Conservation (phyloP, 2,113 vertebrate species). For the Cyanistes caeruleus region DNA sequence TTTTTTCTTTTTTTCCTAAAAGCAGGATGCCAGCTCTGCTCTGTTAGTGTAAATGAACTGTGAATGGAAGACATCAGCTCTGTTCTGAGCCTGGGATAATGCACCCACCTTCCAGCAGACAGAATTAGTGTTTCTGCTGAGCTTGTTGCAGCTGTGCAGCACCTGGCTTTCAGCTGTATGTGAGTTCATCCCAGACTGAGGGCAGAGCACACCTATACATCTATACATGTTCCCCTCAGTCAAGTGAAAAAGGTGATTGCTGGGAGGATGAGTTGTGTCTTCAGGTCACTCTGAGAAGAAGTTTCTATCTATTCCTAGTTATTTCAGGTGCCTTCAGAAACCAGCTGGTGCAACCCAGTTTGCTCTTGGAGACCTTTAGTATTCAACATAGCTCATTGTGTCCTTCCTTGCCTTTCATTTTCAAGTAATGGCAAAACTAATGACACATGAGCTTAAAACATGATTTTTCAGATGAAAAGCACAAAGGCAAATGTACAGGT, state of each 20-base stretch:
- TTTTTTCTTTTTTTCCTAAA: not conserved
- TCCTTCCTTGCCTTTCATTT: not conserved
- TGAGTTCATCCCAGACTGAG: not conserved
- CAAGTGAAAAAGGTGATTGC: not conserved
- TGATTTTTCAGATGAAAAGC: constrained; percentile 2
- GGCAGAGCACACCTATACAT: not conserved
- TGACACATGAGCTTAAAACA: not conserved
- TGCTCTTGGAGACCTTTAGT: not conserved
- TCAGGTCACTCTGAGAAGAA: not conserved
- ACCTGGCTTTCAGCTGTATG: not conserved
- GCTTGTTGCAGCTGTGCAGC: not conserved
- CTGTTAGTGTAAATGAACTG: not conserved
- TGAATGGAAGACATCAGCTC: not conserved
- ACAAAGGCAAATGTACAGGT: not conserved
- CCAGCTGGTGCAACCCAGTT: not conserved
- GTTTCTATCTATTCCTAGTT: not conserved
- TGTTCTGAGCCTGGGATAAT: not conserved
- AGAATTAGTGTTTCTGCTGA: not conserved
- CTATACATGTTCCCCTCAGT: not conserved
- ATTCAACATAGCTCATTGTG: not conserved
- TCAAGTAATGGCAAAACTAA: not conserved
- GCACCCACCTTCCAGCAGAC: not conserved
- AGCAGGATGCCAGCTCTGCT: not conserved
- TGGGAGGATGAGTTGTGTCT: not conserved
- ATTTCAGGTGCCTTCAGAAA: not conserved